Conservation (phyloP, 2,797 vertebrate species). For the Peromyscus attwateri region DNA sequence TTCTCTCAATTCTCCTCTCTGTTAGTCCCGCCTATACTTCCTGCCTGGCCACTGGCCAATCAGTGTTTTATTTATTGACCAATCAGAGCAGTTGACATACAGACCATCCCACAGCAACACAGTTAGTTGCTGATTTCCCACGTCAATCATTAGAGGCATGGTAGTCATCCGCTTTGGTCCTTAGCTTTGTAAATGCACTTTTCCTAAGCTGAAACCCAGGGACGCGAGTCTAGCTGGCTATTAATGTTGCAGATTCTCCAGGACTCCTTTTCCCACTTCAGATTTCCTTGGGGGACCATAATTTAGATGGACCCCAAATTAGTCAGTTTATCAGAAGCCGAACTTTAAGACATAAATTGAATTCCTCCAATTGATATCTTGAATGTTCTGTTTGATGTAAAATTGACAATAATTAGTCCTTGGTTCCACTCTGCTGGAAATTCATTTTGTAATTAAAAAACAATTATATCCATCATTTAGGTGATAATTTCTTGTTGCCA, state of each 20-base stretch:
- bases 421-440: background rate
- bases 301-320: constrained; percentile 24
- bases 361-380: constrained; percentile 36
- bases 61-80: too few species aligned
- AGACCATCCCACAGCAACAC: too few species aligned
- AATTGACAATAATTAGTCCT: background rate
- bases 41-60: too few species aligned
- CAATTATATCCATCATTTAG: background rate
- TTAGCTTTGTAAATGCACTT: background rate
- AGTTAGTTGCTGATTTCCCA: background rate
- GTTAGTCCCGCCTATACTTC: too few species aligned
- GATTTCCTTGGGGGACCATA: constrained; percentile 7
- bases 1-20: too few species aligned
- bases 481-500: background rate
- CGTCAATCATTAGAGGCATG: background rate
- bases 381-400: constrained; percentile 4
- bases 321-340: background rate
- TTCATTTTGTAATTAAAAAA: background rate
- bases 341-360: constrained; percentile 16
- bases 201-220: background rate
- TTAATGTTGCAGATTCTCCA: background rate
- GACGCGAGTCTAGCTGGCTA: background rate
- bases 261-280: background rate
- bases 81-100: too few species aligned
- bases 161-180: background rate